phyloP scores from a whole-genome alignment of 2,888 invertebrate species.

The Euclidia mi region DNA sequence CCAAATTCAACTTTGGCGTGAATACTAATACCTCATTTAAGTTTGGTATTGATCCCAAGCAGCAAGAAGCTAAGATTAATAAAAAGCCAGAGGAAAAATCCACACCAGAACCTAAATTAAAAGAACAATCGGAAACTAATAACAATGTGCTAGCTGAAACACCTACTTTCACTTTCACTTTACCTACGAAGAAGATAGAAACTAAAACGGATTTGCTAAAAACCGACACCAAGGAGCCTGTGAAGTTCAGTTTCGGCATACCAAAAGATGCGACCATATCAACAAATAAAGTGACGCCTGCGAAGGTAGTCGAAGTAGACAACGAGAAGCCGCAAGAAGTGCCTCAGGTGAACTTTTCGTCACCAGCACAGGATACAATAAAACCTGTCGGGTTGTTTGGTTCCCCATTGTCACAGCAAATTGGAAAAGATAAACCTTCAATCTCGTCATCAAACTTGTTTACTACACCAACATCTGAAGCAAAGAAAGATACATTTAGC shows the following conservation, averaged over 20 bases:
- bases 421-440: conserved; percentile 16
- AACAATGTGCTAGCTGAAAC: conserved; percentile 73
- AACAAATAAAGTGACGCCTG: conserved; percentile 35
- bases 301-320: conserved; percentile 43
- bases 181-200: conserved; percentile 58
- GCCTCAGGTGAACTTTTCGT: conserved; percentile 59
- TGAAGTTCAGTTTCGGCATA: conserved; percentile 71
- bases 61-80: conserved; percentile 56
- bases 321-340: conserved; percentile 69
- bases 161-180: conserved; percentile 65
- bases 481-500: conserved; percentile 26
- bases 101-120: conserved; percentile 43
- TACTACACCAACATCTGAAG: conserved; percentile 8
- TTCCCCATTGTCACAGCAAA: conserved; percentile 15
- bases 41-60: conserved; percentile 76
- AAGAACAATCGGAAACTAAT: conserved; percentile 72
- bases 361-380: conserved; percentile 16
- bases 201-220: conserved; percentile 44
- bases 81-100: conserved; percentile 44
- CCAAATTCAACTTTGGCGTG: conserved; percentile 71
- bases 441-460: conserved; percentile 11
- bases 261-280: conserved; percentile 52
- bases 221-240: conserved; percentile 46
- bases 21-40: conserved; percentile 67
- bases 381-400: conserved; percentile 18